Evolutionary conservation across 2,888 invertebrate genomes (phyloP).

Genomic region (Rhaphigaster nebulosa): DNA sequence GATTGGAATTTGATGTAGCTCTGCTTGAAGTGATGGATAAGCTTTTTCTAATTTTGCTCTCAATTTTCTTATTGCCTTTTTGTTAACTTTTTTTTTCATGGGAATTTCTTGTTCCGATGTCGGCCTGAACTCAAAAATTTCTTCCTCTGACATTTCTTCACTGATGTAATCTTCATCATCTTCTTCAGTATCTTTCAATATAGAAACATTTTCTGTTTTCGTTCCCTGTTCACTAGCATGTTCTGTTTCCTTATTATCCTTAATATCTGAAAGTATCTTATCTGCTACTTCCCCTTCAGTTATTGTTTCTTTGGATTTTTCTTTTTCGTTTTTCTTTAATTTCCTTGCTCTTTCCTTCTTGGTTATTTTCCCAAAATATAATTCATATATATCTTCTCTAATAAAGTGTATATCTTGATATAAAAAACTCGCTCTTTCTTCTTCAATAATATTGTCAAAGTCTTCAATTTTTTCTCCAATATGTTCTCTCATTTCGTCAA

Average conservation of each 20-base stretch:
- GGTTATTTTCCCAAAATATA: neutral
- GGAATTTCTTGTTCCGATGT: neutral
- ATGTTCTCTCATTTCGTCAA: neutral
- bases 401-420: neutral
- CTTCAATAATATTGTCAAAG: neutral
- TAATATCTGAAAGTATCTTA: neutral
- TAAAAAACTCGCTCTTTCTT: neutral
- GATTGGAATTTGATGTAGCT: neutral
- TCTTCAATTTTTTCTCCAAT: neutral
- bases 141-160: conserved; percentile 40
- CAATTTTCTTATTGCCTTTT: neutral
- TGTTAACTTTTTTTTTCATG: neutral
- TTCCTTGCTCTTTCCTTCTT: conserved; percentile 12
- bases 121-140: neutral
- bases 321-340: conserved; percentile 2
- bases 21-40: neutral
- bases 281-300: neutral
- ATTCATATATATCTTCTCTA: neutral
- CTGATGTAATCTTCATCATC: neutral
- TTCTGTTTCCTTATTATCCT: neutral
- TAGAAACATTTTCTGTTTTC: neutral
- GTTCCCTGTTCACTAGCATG: neutral
- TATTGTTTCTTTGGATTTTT: neutral
- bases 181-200: neutral
- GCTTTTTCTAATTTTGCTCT: neutral